Base-by-base conservation (phyloP, 2,113 vertebrate species). In the Ceratotherium simum region DNA sequence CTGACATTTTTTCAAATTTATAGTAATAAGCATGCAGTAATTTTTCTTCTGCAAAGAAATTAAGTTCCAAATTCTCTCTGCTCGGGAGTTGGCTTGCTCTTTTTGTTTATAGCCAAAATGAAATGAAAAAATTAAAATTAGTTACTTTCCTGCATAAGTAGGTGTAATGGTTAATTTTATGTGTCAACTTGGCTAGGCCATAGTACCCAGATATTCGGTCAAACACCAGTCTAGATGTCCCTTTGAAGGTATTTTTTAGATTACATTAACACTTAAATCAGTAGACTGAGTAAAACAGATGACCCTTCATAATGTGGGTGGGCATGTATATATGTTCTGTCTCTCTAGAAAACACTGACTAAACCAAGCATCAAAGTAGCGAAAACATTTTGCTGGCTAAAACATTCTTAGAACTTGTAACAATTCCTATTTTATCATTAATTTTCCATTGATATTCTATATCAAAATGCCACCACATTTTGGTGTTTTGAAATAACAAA, bases 21-120 rank as follows among this genome's bases (percentile, higher is more conserved):
- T 82, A 46, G n/a, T 76, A 86, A 86, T 51, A 93, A 85, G 33
- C 31, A 79, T 48, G 21, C 25, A 78, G 90, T 90, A 80, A 76
- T 48, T 94, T 91, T 91, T 93, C 29, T 94, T 69, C 46, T n/a
- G n/a, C 21, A 69, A 89, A 90, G n/a, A 89, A 94, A 89, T 67
- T 78, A 84, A 89, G 16, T 70, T 89, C 31, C 80, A 56, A 92
- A 84, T 75, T 83, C 48, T 89, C 72, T 81, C 58, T 92, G 64
- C 33, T 89, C 14, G 80, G 73, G 56, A 62, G 17, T 27, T 96
- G 51, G 21, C 27, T 81, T 91, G 29, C 7, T 97, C 67, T 88
- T 91, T 82, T 56, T 91, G 51, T 58, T 95, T 73, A 93, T 9
- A 88, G 27, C 9, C 27, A 95, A 91, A 78, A 31, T 27, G 48